Percentiles rank a stretch among this genome's conserved stretches.
Evolutionary conservation across 2,113 vertebrate genomes (phyloP).

Genomic region (Astatotilapia flaviijosephi): DNA sequence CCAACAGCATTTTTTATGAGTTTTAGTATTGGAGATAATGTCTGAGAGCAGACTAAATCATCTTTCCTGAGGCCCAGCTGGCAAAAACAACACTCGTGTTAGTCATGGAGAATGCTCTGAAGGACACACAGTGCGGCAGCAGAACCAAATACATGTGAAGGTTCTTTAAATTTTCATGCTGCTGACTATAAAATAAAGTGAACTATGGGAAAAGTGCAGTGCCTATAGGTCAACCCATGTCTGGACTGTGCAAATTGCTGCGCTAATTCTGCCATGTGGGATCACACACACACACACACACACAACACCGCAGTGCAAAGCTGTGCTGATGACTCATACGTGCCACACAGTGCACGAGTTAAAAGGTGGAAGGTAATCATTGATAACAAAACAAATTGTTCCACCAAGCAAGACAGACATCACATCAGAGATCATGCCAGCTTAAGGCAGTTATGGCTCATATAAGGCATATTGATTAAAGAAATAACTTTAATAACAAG

Average conservation of each 20-base stretch:
- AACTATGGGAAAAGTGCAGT: neutral
- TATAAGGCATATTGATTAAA: neutral
- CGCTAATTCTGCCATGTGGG: neutral
- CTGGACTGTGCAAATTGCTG: neutral
- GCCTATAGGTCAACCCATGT: neutral
- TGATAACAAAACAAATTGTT: neutral
- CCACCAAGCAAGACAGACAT: neutral
- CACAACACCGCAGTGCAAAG: neutral
- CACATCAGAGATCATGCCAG: neutral
- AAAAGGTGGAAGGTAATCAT: neutral
- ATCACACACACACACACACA: neutral
- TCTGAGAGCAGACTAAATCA: neutral
- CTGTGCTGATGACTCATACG: neutral
- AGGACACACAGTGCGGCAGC: neutral
- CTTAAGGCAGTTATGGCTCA: neutral
- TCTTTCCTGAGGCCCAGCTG: neutral
- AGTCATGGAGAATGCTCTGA: neutral
- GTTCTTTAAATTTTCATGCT: neutral
- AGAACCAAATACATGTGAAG: neutral
- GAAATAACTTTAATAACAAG: neutral
- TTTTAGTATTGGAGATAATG: conserved; percentile 15
- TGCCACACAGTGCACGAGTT: neutral
- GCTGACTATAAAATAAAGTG: neutral
- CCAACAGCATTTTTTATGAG: conserved; percentile 18
- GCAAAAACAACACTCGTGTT: neutral